Evolutionary conservation across 2,113 vertebrate genomes (phyloP).

Genomic region (Macrotis lagotis): DNA sequence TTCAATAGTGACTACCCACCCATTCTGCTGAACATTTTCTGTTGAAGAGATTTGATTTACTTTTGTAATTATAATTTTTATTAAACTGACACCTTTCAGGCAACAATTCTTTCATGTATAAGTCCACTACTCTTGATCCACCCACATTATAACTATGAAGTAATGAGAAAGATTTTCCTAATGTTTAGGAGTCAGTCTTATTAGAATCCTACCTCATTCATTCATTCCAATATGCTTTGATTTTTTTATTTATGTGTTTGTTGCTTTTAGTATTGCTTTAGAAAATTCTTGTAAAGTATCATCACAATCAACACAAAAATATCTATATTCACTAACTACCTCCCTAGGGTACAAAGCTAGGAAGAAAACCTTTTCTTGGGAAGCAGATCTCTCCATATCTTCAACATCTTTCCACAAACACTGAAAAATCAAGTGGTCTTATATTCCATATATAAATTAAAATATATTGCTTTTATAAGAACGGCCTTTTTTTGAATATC

Average conservation of each 20-base stretch:
- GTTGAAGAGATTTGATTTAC: constrained; percentile 56
- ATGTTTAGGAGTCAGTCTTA: constrained; percentile 34
- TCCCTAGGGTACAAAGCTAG: not conserved
- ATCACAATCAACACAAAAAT: not conserved
- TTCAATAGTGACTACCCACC: constrained; percentile 86
- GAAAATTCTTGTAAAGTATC: constrained; percentile 44
- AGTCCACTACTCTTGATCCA: not conserved
- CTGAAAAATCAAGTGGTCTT: constrained; percentile 45
- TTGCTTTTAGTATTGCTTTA: constrained; percentile 24
- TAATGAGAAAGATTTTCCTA: not conserved
- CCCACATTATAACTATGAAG: not conserved
- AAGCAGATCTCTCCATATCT: not conserved
- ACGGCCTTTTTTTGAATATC: constrained; percentile 33
- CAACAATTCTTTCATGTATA: constrained; percentile 39
- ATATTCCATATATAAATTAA: constrained; percentile 45
- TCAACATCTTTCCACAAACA: constrained; percentile 50
- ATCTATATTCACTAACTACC: not conserved
- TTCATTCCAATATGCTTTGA: not conserved
- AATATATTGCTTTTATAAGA: constrained; percentile 51
- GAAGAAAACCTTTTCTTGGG: not conserved
- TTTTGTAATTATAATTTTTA: constrained; percentile 75
- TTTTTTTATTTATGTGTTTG: not conserved
- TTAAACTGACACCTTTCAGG: constrained; percentile 51
- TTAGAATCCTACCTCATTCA: not conserved
- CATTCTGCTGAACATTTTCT: constrained; percentile 34